Evolutionary conservation across 1,140 invertebrate genomes (phyloP).

Genomic region (Caenorhabditis elegans): WBcel235 BX284604.4:1514001-1514500

Average conservation of each 20-base stretch:
- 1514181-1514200: conserved; percentile 26
- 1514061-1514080: too few relatives aligned
- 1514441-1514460: conserved; percentile 37
- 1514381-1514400: conserved; percentile 33
- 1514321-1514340: not conserved
- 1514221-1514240: conserved; percentile 4
- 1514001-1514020: too few relatives aligned
- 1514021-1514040: too few relatives aligned
- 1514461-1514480: conserved; percentile 39
- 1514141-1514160: not conserved
- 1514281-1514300: conserved; percentile 33
- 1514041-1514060: too few relatives aligned
- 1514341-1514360: not conserved
- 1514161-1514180: conserved; percentile 22
- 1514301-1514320: conserved; percentile 34
- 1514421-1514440: conserved; percentile 23
- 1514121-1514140: too few relatives aligned
- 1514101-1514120: too few relatives aligned
- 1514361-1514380: conserved; percentile 40
- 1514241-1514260: not conserved
- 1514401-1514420: conserved; percentile 35
- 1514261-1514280: conserved; percentile 37
- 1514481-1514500: not conserved
- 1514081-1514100: too few relatives aligned
- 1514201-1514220: conserved; percentile 34